phyloP scores from a whole-genome alignment of 2,797 vertebrate species.

The Enteromius radiatus region DNA sequence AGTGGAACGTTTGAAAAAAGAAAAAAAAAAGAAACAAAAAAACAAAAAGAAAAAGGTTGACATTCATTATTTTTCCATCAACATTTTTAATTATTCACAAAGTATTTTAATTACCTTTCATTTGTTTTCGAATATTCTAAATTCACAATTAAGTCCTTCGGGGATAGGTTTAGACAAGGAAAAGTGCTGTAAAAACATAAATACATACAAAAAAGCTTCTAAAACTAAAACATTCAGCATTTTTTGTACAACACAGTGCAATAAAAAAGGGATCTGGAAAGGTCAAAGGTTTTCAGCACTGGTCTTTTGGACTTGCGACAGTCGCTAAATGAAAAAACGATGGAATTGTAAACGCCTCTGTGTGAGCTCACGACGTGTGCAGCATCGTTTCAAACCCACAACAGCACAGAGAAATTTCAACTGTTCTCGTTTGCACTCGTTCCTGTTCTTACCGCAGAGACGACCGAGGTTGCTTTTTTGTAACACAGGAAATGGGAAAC shows the following conservation, averaged over 20 bases:
- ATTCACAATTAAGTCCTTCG: conserved; percentile 75
- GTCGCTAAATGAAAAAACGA: conserved; percentile 55
- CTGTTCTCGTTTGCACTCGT: conserved; percentile 28
- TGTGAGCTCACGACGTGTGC: conserved; percentile 53
- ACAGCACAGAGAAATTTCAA: conserved; percentile 54
- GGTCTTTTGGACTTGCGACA: conserved; percentile 57
- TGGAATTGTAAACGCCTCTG: conserved; percentile 67
- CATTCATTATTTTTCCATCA: conserved; percentile 75
- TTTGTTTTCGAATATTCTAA: conserved; percentile 57
- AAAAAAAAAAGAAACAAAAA: conserved; percentile 60
- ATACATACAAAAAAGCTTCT: conserved; percentile 76
- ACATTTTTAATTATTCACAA: conserved; percentile 73
- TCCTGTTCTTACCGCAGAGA: conserved; percentile 50
- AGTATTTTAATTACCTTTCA: conserved; percentile 64
- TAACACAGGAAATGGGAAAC: conserved; percentile 58
- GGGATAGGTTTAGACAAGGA: conserved; percentile 64
- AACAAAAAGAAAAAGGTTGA: conserved; percentile 61
- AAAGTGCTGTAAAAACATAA: conserved; percentile 85
- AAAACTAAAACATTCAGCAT: conserved; percentile 80
- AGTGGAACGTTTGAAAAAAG: conserved; percentile 73
- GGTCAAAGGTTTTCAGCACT: conserved; percentile 64
- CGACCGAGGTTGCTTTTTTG: conserved; percentile 46
- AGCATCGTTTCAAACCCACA: conserved; percentile 62
- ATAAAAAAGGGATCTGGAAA: conserved; percentile 61
- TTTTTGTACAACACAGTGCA: conserved; percentile 80